Percentiles rank a stretch among this genome's conserved stretches.
phyloP scores from a whole-genome alignment of 53 echinoderm and acorn worm genomes.

The Stichopus horrens region DNA sequence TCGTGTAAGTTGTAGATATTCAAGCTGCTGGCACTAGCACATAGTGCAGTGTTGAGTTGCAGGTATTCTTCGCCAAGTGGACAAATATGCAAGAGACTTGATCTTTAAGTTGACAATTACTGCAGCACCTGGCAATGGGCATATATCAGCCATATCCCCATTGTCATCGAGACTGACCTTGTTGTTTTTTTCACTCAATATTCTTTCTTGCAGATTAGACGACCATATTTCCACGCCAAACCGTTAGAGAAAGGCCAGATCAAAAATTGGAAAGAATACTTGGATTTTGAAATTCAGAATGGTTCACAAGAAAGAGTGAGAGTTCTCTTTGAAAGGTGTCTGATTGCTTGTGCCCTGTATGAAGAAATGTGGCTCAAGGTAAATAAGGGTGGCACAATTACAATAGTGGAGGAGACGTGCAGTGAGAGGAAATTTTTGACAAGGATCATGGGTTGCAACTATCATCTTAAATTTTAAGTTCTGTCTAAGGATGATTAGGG shows the following conservation, averaged over 20 bases:
- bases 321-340: constrained; percentile 84
- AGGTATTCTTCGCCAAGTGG: no score
- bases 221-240: constrained; percentile 99
- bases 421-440: no score
- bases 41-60: no score
- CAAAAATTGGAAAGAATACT: constrained; percentile 93
- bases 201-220: constrained; percentile 69
- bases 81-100: no score
- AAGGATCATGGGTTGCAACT: no score
- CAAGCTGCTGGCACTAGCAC: neutral
- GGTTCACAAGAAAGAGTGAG: constrained; percentile 77
- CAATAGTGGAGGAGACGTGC: no score
- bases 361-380: constrained; percentile 98
- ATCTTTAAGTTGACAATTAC: neutral
- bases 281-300: constrained; percentile 85
- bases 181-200: neutral
- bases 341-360: constrained; percentile 93
- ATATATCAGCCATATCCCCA: neutral
- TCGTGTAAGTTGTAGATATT: neutral
- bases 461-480: no score
- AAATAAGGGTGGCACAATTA: neutral
- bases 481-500: no score
- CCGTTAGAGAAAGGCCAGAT: constrained; percentile 92
- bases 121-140: neutral
- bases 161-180: neutral